Base-by-base conservation (phyloP, 2,113 vertebrate genomes). In the Paedocypris sp. region DNA sequence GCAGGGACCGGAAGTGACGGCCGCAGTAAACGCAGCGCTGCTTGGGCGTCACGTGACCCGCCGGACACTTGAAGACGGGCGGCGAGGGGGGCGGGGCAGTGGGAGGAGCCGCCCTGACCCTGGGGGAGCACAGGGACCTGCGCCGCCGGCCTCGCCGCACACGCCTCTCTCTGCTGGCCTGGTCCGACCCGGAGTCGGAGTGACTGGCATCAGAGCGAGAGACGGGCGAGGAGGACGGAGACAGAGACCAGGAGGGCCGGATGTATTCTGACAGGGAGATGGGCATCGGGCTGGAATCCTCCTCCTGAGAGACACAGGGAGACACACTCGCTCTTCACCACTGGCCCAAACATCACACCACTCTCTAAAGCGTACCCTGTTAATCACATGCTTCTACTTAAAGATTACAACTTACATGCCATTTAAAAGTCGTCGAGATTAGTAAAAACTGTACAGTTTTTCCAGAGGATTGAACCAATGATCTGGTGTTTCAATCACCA, bases 191-290 rank as follows among this genome's bases (percentile, higher is more conserved):
- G 0, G 19, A 68, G 9, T 85, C 85, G 1, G 82, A 83, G 61
- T 84, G 80, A 13, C 82, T 87, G 52, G 48, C 73, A n/a, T 85
- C 83, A 8, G 84, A 86, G 66, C 83, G 86, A 22, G 86, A 87
- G 53, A 87, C 70, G 11, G 82, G 83, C 7, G 83, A 85, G 29
- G 83, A 85, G 2, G 85, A 85, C 1, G 83, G 84, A 16, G 86
- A 87, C 15, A 86, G 83, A 45, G 86, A 85, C 86, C 86, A 86
- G 18, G 86, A 87, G 0, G 86, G 84, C 38, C 83, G 85, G 68
- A 86, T 75, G n/a, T 80, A 85, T 4, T 85, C 84, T 1, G 71
- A 70, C 41, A 74, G 32, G 2, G 80, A 70, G 31, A 83, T 42
- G 15, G 79, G 45, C n/a, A 80, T 62, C 2, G 77, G 77, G 9